Evolutionary conservation across 2,797 vertebrate species (phyloP).

Genomic region (Sebastes itinus): DNA sequence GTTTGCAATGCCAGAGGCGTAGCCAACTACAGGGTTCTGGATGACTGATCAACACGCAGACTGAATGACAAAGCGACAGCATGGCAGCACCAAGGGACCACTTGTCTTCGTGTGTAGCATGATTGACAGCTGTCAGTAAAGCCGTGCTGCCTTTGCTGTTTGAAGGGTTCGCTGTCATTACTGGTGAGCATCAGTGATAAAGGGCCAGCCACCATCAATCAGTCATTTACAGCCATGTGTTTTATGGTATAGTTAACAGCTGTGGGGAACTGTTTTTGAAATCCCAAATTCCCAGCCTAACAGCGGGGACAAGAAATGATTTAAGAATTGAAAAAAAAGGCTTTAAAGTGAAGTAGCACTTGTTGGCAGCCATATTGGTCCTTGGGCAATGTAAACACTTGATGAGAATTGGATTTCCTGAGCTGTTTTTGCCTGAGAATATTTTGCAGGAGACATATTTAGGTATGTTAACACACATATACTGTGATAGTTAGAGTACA

Average conservation of each 20-base stretch:
- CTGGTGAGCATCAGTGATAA: background rate
- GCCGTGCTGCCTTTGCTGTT: background rate
- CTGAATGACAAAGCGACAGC: constrained; percentile 1
- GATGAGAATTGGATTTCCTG: background rate
- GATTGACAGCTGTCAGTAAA: constrained; percentile 35
- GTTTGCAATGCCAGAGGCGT: background rate
- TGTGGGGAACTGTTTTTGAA: background rate
- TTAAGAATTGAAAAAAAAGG: background rate
- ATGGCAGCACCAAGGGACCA: background rate
- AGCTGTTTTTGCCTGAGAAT: background rate
- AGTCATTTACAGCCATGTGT: background rate
- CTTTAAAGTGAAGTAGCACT: background rate
- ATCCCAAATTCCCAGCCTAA: background rate
- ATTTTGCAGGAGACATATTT: background rate
- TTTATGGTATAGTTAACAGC: background rate
- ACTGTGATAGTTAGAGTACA: background rate
- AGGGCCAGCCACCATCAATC: background rate
- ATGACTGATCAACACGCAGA: background rate
- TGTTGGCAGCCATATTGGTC: background rate
- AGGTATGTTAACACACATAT: background rate
- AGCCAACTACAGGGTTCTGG: background rate
- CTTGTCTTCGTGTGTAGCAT: background rate
- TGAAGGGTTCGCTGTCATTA: constrained; percentile 12
- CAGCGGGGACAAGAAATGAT: background rate
- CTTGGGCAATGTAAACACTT: background rate